Base-by-base conservation (phyloP, 2,797 vertebrate genomes). In the Amphiprion clarkii region DNA sequence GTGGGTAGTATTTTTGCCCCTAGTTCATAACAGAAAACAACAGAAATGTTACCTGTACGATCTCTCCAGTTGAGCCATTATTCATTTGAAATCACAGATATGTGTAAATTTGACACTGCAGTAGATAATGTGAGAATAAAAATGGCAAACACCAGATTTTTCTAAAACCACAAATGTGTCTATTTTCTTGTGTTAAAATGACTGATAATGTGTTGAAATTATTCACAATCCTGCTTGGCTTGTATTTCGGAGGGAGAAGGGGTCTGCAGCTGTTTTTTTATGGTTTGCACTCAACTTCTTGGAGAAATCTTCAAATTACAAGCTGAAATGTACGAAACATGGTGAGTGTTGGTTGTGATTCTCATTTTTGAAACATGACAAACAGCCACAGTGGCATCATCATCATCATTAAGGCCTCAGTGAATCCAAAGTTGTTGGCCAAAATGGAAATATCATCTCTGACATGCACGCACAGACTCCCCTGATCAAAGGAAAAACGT, bases 91-190 rank as follows among this genome's bases (percentile, higher is more conserved):
- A 54, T 21, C 31, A 61, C 39, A 65, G 59, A 31, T 21, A 66
- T 5, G 19, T 71, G 55, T 48, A 51, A 29, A 48, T 63, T 56
- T 70, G 17, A 58, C 74, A 44, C 42, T 39, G 16, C 9, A 63
- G 19, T 13, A 6, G 31, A 14, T 57, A 7, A 8, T 64, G 40
- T 78, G 48, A 69, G n/a, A 67, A 64, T 67, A 71, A 69, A 59
- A 66, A 51, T 29, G 5, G 21, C 6, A 27, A 60, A 44, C 14
- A 9, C 5, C 27, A 61, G 1, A 31, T 56, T 48, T 56, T 33
- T 33, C 9, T 33, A 39, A 31, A 1, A 3, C 5, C 21, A 3
- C 4, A 2, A 27, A 27, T 27, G 27, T 27, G 27, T 27, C 27
- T 27, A 27, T 27, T 27, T 57, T 9, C n/a, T 49, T 55, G 9